A percentile compares a stretch with the other conserved stretches of the same genome.
Evolutionary conservation across 2,888 invertebrate genomes (phyloP).

Genomic region (Limnephilus auricula): DNA sequence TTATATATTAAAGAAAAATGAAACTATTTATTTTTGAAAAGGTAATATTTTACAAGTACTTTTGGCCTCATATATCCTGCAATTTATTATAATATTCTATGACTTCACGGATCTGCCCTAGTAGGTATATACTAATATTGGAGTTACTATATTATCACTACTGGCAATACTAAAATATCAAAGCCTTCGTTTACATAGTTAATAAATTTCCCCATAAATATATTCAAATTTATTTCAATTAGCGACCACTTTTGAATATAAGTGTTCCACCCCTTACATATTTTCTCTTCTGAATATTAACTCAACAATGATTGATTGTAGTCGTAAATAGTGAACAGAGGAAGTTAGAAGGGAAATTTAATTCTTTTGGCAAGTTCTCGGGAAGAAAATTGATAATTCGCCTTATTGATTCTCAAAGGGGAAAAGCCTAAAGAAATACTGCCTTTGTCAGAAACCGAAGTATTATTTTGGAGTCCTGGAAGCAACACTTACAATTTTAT

Average conservation of each 20-base stretch:
- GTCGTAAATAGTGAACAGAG: neutral
- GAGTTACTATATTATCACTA: neutral
- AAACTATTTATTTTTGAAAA: too few relatives aligned
- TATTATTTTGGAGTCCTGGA: neutral
- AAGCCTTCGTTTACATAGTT: neutral
- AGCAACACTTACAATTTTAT: neutral
- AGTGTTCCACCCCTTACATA: neutral
- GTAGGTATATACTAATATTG: neutral
- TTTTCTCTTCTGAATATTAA: neutral
- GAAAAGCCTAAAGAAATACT: neutral
- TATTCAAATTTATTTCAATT: neutral
- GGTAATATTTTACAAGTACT: too few relatives aligned
- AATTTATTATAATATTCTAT: too few relatives aligned
- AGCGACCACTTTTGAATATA: neutral
- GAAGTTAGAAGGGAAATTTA: neutral
- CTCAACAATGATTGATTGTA: neutral
- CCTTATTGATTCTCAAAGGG: neutral
- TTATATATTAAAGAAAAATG: too few relatives aligned
- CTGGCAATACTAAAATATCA: neutral
- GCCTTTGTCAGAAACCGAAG: neutral
- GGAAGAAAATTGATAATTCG: constrained; percentile 2
- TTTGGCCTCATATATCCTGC: too few relatives aligned
- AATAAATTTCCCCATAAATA: neutral
- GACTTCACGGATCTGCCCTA: neutral
- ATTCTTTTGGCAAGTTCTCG: neutral